Base-by-base conservation (phyloP, 2,888 invertebrate genomes). In the Allolobophora icterica region DNA sequence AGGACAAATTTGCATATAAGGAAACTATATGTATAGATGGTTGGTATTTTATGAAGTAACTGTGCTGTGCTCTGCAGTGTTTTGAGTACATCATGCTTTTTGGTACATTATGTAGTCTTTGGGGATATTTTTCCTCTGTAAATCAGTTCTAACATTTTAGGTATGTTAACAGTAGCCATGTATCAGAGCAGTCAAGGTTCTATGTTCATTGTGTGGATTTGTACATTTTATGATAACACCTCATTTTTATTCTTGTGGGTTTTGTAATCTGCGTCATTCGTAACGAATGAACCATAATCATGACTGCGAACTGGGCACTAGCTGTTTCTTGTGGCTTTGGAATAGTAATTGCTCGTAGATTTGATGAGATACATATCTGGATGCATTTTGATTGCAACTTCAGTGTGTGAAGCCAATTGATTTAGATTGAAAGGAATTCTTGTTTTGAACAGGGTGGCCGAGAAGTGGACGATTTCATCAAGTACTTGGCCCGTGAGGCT, bases 401-500 rank as follows among this genome's bases (percentile, higher is more conserved):
- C 8, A 13, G 1, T n/a, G n/a, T n/a, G n/a, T 71, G 71, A 30
- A 30, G 8, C n/a, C 8, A n/a, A n/a, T n/a, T 71, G 71, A 71
- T n/a, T 30, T 71, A 8, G 71, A 71, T 11, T 71, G 3, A 71
- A n/a, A n/a, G 8, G n/a, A n/a, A 71, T n/a, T 91, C 8, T 90
- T 89, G 45, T 45, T 40, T 6, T 90, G 13, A 89, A 24, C 96
- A 97, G 96, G 98, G 98, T 94, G 99, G 98, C 5, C 97, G 99
- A 92, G 97, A 98, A 93, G 96, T 98, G 15, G 97, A 98, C 92
- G 99, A 99, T 95, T 99, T 99, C 95, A 94, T 99, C 93, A 98
- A 98, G 95, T 99, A 98, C 96, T 97, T 99, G 94, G 97, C 99
- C 90, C 97, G 98, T 95, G 97, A 99, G 93, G 97, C 99, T 30